Percentiles rank a stretch among this genome's conserved stretches.
Conservation (phyloP, 1,140 invertebrate species). For the Rhizoglyphus robini region DNA sequence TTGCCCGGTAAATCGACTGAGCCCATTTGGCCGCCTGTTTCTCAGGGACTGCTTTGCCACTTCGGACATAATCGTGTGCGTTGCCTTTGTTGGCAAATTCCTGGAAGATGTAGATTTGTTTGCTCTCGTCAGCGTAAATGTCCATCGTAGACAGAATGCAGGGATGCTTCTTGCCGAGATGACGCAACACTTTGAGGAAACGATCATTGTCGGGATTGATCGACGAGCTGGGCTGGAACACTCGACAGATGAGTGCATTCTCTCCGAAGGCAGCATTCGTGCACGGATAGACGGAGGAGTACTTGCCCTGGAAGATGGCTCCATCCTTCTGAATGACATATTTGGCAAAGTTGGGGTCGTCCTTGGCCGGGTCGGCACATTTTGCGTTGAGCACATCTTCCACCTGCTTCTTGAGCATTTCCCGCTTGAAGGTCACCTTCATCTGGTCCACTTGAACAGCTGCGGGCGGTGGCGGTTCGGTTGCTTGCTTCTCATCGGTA, state of each 20-base stretch:
- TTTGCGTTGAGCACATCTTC: not conserved
- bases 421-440: not conserved
- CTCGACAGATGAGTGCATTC: not conserved
- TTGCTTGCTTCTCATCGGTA: not conserved
- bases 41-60: not conserved
- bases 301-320: not conserved
- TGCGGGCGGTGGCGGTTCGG: not conserved
- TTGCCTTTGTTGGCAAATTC: conserved; percentile 12
- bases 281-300: not conserved
- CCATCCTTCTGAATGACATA: not conserved
- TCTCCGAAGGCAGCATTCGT: not conserved
- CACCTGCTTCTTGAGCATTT: not conserved
- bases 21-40: not conserved
- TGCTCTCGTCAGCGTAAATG: not conserved
- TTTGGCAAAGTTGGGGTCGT: not conserved
- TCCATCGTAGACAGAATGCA: conserved; percentile 5
- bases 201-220: not conserved
- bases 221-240: not conserved
- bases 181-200: not conserved
- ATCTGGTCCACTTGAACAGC: not conserved
- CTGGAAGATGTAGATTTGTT: not conserved
- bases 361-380: not conserved
- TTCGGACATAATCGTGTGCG: not conserved
- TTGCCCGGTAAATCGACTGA: not conserved
- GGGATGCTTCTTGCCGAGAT: not conserved